Base-by-base conservation (phyloP, 2,113 vertebrate species). In the Rhegmatorhina hoffmannsi region DNA sequence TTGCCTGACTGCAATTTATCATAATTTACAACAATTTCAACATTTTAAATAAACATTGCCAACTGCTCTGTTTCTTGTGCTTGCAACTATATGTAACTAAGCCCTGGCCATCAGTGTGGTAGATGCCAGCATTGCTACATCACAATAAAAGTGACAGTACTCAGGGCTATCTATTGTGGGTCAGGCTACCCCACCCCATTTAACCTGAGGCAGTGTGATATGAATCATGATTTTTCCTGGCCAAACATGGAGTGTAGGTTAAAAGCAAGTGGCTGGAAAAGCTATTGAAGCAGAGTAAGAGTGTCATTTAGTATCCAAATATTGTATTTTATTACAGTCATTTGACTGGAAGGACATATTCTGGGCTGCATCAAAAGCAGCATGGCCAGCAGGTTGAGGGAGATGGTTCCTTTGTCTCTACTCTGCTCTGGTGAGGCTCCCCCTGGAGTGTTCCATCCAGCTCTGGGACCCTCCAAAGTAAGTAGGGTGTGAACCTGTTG, bases 31-130 rank as follows among this genome's bases (percentile, higher is more conserved):
- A 55, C 1, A 2, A 69, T 89, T 82, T 83, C 72, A 78, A 33
- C 4, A 3, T 60, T 90, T 94, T 66, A 96, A 84, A 94, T 89
- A 77, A 93, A 93, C 36, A 75, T 80, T 67, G 83, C 68, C 87
- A 95, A 88, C 73, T 63, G 60, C 74, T 93, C 62, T 4, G 8
- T 64, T 88, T 84, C 60, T 84, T 83, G 46, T 59, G 40, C 28
- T 93, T 77, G 43, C 49, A 80, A 59, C 84, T 91, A 38, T 4
- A 43, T 29, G 33, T 40, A 80, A 60, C 21, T 26, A 84, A 81
- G 63, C 73, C 21, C 40, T 68, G 21, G 21, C 31, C 55, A 56
- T 46, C 18, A 16, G 7, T 52, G 13, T 26, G 8, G 72, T 60
- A 40, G 17, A 40, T 2, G 1, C 5, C 59, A 77, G n/a, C 14